phyloP scores from a whole-genome alignment of 2,113 vertebrate genomes.

The Riparia riparia region DNA sequence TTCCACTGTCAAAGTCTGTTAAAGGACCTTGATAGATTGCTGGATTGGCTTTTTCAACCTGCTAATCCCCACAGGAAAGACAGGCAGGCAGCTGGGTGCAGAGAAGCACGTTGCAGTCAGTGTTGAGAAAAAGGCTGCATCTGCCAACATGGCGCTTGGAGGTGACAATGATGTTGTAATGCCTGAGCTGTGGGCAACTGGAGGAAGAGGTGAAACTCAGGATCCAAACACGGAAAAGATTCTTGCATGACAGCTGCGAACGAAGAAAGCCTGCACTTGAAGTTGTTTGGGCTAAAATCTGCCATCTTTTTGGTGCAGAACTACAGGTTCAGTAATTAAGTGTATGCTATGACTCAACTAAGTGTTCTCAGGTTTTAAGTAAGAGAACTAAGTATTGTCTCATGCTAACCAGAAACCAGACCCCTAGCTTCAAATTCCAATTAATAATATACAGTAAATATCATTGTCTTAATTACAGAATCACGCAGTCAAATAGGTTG shows the following conservation, averaged over 20 bases:
- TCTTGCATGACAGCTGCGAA: not conserved
- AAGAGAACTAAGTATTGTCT: not conserved
- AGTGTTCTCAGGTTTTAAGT: not conserved
- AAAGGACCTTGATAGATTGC: constrained; percentile 17
- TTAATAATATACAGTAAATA: not conserved
- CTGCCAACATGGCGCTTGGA: rapidly evolving
- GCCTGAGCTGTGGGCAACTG: not conserved
- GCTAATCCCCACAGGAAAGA: not conserved
- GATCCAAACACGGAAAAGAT: not conserved
- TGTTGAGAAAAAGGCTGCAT: not conserved
- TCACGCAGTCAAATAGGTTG: not conserved
- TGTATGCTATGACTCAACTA: too few relatives aligned
- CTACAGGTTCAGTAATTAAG: too few relatives aligned
- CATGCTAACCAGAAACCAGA: not conserved
- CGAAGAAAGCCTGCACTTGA: not conserved
- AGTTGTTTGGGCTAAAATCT: not conserved
- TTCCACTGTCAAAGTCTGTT: constrained; percentile 57
- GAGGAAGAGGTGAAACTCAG: not conserved
- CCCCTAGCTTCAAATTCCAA: not conserved
- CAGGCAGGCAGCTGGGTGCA: not conserved
- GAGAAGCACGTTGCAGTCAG: not conserved
- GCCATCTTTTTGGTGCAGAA: not conserved
- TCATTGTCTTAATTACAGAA: not conserved
- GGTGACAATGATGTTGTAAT: rapidly evolving
- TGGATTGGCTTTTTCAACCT: constrained; percentile 4